Conservation (phyloP, 1,140 invertebrate genomes). For the Triops cancriformis region DNA sequence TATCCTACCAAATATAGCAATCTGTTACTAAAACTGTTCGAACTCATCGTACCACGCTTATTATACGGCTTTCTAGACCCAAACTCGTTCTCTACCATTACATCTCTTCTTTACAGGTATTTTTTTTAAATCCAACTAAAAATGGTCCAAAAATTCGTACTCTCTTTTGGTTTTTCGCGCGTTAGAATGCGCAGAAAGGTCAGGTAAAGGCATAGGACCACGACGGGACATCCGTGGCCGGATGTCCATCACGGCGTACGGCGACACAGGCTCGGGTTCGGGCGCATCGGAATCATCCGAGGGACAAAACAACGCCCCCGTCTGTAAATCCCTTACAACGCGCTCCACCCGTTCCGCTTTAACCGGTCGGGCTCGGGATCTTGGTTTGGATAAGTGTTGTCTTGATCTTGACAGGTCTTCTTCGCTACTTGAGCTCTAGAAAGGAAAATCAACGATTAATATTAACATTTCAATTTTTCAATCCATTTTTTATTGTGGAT, state of each 20-base stretch:
- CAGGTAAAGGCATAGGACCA: slow-evolving; percentile 2
- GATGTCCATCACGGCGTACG: not conserved
- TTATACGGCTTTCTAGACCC: too few relatives aligned
- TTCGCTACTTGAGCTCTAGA: not conserved
- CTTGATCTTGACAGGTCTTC: not conserved
- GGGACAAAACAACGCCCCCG: not conserved
- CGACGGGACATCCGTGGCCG: not conserved
- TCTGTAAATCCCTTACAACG: not conserved
- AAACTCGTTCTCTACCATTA: not conserved
- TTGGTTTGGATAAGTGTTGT: not conserved
- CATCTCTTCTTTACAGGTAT: not conserved
- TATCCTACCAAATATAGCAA: not conserved
- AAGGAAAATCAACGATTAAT: not conserved
- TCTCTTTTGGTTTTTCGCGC: not conserved
- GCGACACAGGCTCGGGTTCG: not conserved
- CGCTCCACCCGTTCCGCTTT: not conserved
- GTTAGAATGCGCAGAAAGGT: not conserved
- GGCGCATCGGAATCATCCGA: not conserved
- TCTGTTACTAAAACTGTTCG: not conserved
- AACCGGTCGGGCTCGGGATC: not conserved
- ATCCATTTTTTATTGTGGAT: not conserved
- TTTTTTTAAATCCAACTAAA: not conserved
- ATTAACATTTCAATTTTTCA: not conserved
- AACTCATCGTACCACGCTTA: too few relatives aligned
- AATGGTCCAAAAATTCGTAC: not conserved